Evolutionary conservation across 2,113 vertebrate species (phyloP), one percentile per base, ranked within the genome.

Genomic region (Triplophysa tibetana): DNA sequence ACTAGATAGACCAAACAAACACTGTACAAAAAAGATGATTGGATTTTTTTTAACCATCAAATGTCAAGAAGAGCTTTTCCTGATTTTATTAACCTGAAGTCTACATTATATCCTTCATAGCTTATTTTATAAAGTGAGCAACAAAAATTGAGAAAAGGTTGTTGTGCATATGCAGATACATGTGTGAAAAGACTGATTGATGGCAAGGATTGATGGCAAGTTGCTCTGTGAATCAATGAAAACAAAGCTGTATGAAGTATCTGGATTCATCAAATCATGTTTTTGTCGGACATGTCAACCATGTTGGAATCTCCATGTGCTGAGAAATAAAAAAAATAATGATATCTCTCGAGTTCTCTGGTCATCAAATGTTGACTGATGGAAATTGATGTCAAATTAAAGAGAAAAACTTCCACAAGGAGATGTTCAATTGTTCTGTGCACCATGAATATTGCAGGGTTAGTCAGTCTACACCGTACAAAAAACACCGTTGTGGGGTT

Each of bases 401-500:
- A 43, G 19, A 72, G 19, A 60, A 56, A 54, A n/a, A 58, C 26
- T 1, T 56, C 26, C 56, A 72, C 69, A 73, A n/a, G 33, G 12
- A 33, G 13, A 23, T 60, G 54, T 60, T 58, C 33, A 58, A 29
- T n/a, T 24, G 26, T 72, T 29, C 23, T 73, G 5, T 63, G 5
- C 73, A 23, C 23, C 41, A 26, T 63, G 58, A 62, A 75, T 75
- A 63, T 63, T 63, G 21, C 21, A 48, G 19, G 73, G 38, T 63
- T 75, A 13, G 41, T 48, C 60, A 10, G 33, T 75, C 41, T 75
- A 75, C 62, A 75, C 24, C 24, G 24, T 24, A 24, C 24, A 24
- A 24, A 63, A 75, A 62, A 75, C 14, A 60, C 33, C 19, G 41
- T 50, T 50, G 38, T 45, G 19, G 23, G 72, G 41, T 63, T 75